Evolutionary conservation across 2,888 invertebrate genomes (phyloP), one percentile per base, ranked within the genome.

Genomic region (Entomobrya multifasciata): DNA sequence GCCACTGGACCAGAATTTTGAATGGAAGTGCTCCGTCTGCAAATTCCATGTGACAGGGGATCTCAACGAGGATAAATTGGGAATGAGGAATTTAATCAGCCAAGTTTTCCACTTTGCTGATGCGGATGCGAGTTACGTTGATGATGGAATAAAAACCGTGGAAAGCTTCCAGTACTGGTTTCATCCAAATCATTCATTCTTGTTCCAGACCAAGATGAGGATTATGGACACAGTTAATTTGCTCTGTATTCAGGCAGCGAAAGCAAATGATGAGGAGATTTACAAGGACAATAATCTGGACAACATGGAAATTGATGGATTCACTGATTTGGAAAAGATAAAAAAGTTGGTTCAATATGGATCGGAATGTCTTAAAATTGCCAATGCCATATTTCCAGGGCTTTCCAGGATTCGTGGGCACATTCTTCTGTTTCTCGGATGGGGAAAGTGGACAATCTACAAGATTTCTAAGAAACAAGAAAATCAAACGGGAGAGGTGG

Each of bases 361-460:
- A 90, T 93, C 94, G 13, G 93, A 95, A 41, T 93, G 96, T 10
- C 92, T 97, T 27, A 93, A 94, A 72, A 94, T 96, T 6, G 93
- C 96, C n/a, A 94, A 96, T 91, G 93, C 95, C 44, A 94, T 97
- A 77, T 95, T 95, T 90, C 97, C 97, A 0, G 97, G 97, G 0
- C 93, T 95, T 80, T 95, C 95, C 70, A 93, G 97, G 89, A 94
- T 96, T 91, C 94, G 96, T 93, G 97, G 91, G 89, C 82, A 82
- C 41, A 82, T 82, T 27, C 22, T 47, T 17, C 82, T 22, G 1
- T 82, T 82, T 41, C 30, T 82, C 0, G 82, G 82, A 17, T 60
- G 72, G 57, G 82, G 22, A 15, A 82, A 82, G 62, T 82, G 72
- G 74, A 74, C 60, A 17, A 10, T 62, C 0, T 41, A 52, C 36